Evolutionary conservation across 1,140 invertebrate genomes (phyloP).

Genomic region (Drosophila pallidifrons): DNA sequence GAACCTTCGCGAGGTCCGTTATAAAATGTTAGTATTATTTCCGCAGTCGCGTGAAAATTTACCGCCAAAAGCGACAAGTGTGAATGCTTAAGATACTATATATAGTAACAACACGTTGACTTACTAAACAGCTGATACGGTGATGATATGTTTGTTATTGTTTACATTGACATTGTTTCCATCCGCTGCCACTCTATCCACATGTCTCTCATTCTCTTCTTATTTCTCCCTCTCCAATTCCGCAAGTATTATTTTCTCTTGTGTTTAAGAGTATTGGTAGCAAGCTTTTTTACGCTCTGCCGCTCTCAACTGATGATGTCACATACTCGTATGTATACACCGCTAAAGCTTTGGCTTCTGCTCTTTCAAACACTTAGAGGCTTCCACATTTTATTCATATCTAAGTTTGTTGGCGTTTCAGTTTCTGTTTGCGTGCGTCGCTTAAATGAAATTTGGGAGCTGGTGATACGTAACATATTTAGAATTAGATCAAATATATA

Average conservation of each 20-base stretch:
- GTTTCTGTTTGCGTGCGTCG: slow-evolving; percentile 5
- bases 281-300: slow-evolving; percentile 26
- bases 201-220: not conserved
- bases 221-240: not conserved
- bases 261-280: not conserved
- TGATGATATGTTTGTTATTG: not conserved
- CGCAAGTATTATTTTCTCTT: no score
- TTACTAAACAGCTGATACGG: slow-evolving; percentile 4
- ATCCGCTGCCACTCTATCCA: not conserved
- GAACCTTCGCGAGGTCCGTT: slow-evolving; percentile 65
- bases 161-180: not conserved
- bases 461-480: no score
- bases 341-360: not conserved
- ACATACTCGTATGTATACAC: slow-evolving; percentile 8
- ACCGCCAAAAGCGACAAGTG: no score
- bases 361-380: slow-evolving; percentile 26
- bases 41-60: no score
- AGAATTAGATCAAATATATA: not conserved
- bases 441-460: not conserved
- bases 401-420: not conserved
- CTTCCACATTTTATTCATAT: slow-evolving; percentile 25
- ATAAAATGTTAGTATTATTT: slow-evolving; percentile 51
- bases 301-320: slow-evolving; percentile 61
- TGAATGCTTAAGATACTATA: no score
- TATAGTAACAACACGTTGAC: not conserved